Evolutionary conservation across 2,797 vertebrate species (phyloP).

Genomic region (Pristis pectinata): DNA sequence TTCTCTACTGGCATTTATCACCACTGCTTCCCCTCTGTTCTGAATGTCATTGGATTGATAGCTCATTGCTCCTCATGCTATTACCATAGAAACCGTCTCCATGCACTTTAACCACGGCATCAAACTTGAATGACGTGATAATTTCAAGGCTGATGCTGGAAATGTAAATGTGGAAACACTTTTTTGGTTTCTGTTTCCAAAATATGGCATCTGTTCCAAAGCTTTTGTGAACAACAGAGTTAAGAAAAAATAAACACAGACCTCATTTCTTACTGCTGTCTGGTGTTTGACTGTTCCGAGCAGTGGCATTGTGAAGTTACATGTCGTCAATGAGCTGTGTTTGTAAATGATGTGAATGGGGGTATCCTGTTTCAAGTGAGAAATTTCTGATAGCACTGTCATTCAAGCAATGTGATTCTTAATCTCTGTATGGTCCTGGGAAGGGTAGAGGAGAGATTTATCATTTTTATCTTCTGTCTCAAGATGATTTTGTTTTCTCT

Average conservation of each 20-base stretch:
- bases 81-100: background rate
- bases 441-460: background rate
- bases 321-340: too few relatives aligned
- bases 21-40: background rate
- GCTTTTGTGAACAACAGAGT: background rate
- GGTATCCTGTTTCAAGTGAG: background rate
- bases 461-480: background rate
- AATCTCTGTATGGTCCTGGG: background rate
- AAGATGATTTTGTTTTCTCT: background rate
- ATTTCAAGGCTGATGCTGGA: background rate
- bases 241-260: background rate
- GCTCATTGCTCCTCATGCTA: background rate
- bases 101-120: too few relatives aligned
- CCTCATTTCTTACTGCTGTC: background rate
- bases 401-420: background rate
- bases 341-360: background rate
- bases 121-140: background rate
- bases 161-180: background rate
- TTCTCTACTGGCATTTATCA: background rate
- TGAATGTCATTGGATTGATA: background rate
- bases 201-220: background rate
- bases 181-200: background rate
- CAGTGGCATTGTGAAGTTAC: background rate
- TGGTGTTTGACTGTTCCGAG: background rate
- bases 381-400: background rate